Evolutionary conservation across 2,888 invertebrate species (phyloP).

Genomic region (Unio delphinus): DNA sequence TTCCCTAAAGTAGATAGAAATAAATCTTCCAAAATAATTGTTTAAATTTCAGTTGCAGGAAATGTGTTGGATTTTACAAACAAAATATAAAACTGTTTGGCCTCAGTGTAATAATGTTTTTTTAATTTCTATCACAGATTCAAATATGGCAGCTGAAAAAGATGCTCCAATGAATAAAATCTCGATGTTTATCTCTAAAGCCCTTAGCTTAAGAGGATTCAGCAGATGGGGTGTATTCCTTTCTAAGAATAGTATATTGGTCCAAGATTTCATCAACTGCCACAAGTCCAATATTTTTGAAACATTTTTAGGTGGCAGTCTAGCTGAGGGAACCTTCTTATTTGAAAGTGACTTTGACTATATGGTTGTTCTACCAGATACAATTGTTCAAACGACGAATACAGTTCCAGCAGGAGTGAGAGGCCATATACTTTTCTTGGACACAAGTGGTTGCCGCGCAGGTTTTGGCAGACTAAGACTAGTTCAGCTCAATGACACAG

Average conservation of each 20-base stretch:
- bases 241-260: conserved; percentile 6
- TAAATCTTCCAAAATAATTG: no score
- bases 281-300: neutral
- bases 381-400: neutral
- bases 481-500: conserved; percentile 4
- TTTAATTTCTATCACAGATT: no score
- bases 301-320: conserved; percentile 7
- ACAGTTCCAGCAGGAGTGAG: neutral
- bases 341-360: conserved; percentile 9
- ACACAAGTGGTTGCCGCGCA: conserved; percentile 1
- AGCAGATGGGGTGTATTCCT: neutral
- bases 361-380: conserved; percentile 7
- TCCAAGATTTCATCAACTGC: conserved; percentile 3
- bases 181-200: no score
- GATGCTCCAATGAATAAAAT: no score
- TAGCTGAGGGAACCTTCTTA: conserved; percentile 7
- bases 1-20: no score
- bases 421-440: conserved; percentile 3
- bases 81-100: no score
- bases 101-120: no score
- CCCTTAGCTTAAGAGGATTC: no score
- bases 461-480: conserved; percentile 6
- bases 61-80: no score
- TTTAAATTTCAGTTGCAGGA: no score
- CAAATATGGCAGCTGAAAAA: no score